Evolutionary conservation across 1,140 invertebrate genomes (phyloP).

Genomic region (Tribolium madens): DNA sequence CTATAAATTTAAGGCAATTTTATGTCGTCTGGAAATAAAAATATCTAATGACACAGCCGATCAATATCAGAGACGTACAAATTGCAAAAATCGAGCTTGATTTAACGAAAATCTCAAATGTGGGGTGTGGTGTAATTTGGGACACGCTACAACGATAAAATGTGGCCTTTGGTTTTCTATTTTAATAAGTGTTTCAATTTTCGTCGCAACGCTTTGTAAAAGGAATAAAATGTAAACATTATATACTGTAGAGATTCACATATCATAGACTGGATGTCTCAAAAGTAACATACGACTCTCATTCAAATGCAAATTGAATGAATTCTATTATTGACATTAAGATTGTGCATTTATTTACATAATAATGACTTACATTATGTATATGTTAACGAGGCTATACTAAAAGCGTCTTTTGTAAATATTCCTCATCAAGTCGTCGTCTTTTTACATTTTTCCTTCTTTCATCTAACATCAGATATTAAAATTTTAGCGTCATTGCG

Average conservation of each 20-base stretch:
- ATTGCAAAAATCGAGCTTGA: neutral
- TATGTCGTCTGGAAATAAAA: constrained; percentile 30
- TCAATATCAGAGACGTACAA: neutral
- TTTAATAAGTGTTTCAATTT: constrained; percentile 1
- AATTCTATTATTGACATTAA: constrained; percentile 38
- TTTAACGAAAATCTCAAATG: constrained; percentile 6
- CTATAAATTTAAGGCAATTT: constrained; percentile 29
- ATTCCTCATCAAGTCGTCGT: constrained; percentile 22
- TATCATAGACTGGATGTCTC: neutral
- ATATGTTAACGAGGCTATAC: constrained; percentile 13
- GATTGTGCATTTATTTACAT: constrained; percentile 48
- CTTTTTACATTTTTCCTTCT: constrained; percentile 27
- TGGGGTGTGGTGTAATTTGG: constrained; percentile 6
- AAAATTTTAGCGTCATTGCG: constrained; percentile 22
- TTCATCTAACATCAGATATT: constrained; percentile 13
- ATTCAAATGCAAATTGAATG: constrained; percentile 38
- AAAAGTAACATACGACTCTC: constrained; percentile 20
- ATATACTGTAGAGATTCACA: constrained; percentile 1
- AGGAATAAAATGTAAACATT: constrained; percentile 15
- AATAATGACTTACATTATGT: constrained; percentile 39
- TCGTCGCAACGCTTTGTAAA: neutral
- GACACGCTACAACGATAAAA: constrained; percentile 13
- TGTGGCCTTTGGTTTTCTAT: neutral
- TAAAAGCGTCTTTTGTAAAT: constrained; percentile 33
- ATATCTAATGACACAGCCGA: constrained; percentile 2